Percentiles rank a stretch among this genome's conserved stretches.
These are phyloP conservation scores for Chesias legatella DNA, from an alignment of 2,888 invertebrate genomes.

Conservation along the genomic window DNA sequence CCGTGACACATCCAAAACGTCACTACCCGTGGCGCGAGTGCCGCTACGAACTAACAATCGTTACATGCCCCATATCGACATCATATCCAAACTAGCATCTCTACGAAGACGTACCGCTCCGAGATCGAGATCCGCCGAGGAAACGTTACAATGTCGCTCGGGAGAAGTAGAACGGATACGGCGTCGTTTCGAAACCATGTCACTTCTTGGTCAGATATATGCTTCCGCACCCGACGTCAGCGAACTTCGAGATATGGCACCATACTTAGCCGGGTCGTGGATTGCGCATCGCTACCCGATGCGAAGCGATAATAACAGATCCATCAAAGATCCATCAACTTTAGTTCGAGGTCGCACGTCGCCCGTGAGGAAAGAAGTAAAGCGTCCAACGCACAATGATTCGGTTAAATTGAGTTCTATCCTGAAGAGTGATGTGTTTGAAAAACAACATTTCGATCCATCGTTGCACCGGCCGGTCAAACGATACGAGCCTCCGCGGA, in stretches of 20 bases:
- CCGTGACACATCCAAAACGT: conserved; percentile 52
- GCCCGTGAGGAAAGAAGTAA: conserved; percentile 68
- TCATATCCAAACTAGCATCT: conserved; percentile 92
- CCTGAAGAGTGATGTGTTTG: conserved; percentile 76
- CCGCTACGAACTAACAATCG: conserved; percentile 85
- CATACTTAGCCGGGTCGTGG: conserved; percentile 89
- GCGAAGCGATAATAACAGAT: conserved; percentile 83
- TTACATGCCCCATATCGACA: conserved; percentile 93
- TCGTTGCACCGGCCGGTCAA: conserved; percentile 86
- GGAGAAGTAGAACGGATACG: conserved; percentile 88
- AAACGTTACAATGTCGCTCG: conserved; percentile 73
- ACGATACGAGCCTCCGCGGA: conserved; percentile 86
- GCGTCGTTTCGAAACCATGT: conserved; percentile 85
- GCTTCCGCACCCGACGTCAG: conserved; percentile 90
- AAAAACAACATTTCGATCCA: conserved; percentile 86
- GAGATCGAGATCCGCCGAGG: conserved; percentile 74
- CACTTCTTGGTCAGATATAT: conserved; percentile 88
- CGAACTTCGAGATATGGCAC: conserved; percentile 88
- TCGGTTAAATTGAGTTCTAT: conserved; percentile 74
- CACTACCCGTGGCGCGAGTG: conserved; percentile 83
- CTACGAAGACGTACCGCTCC: conserved; percentile 73
- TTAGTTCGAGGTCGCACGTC: conserved; percentile 52
- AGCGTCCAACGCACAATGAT: conserved; percentile 50
- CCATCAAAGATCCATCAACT: conserved; percentile 71
- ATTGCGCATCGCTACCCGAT: conserved; percentile 89